Percentiles rank a stretch among this genome's conserved stretches.
Evolutionary conservation across 1,140 invertebrate genomes (phyloP).

Genomic region (Camponotus pennsylvanicus): DNA sequence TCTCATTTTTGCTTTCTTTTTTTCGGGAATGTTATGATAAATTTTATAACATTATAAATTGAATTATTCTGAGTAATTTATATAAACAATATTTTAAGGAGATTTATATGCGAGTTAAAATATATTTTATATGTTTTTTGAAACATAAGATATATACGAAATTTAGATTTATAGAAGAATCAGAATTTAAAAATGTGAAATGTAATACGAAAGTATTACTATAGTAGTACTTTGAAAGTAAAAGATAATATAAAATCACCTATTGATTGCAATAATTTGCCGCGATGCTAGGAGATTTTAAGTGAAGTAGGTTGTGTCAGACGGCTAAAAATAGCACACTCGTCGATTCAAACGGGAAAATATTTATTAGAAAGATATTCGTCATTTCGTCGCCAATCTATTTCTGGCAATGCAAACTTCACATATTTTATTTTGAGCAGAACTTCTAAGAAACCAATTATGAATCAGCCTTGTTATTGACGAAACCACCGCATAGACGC

Average conservation of each 20-base stretch:
- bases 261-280: not conserved
- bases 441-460: not conserved
- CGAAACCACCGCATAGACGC: not conserved
- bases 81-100: not conserved
- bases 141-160: not conserved
- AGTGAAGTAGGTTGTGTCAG: not conserved
- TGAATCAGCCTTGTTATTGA: conserved; percentile 15
- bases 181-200: not conserved
- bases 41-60: not conserved
- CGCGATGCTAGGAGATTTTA: not conserved
- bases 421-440: conserved; percentile 25
- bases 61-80: not conserved
- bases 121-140: not conserved
- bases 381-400: not conserved
- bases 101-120: not conserved
- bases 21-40: not conserved
- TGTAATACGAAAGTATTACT: not conserved
- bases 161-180: not conserved
- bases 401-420: conserved; percentile 17
- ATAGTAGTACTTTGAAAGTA: not conserved
- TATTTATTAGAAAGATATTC: conserved; percentile 7
- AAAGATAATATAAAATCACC: conserved; percentile 16
- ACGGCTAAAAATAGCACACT: not conserved
- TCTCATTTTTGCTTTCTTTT: not conserved
- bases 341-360: conserved; percentile 21